These are phyloP conservation scores for Drosophila sordidula DNA, from an alignment of 2,888 invertebrate genomes.

Conservation along the genomic window DNA sequence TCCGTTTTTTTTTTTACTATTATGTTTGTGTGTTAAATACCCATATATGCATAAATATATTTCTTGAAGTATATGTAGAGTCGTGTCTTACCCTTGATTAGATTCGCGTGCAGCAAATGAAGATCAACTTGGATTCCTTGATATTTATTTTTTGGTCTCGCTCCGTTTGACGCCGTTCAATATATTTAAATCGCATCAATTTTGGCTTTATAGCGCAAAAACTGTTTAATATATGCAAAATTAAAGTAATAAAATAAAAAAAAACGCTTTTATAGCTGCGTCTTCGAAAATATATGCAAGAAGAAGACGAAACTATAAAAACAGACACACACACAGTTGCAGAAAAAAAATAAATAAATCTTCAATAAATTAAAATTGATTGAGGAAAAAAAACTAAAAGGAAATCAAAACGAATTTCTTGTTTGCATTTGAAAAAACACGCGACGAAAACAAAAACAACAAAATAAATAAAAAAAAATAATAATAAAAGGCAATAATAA, in stretches of 20 bases:
- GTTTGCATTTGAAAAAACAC: slow-evolving; percentile 35
- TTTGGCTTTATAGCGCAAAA: slow-evolving; percentile 25
- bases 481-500: slow-evolving; percentile 10
- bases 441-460: slow-evolving; percentile 30
- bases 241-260: slow-evolving; percentile 16
- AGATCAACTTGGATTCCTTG: slow-evolving; percentile 54
- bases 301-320: slow-evolving; percentile 26
- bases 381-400: slow-evolving; percentile 7
- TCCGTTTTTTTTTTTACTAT: background rate
- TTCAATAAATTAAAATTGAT: slow-evolving; percentile 35
- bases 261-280: slow-evolving; percentile 22
- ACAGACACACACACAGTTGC: slow-evolving; percentile 2
- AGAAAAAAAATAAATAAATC: slow-evolving; percentile 29
- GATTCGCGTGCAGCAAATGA: slow-evolving; percentile 54
- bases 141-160: slow-evolving; percentile 28
- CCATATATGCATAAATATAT: slow-evolving; percentile 2
- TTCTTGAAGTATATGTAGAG: slow-evolving; percentile 1
- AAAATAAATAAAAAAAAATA: slow-evolving; percentile 11
- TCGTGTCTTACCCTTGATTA: slow-evolving; percentile 55
- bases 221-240: slow-evolving; percentile 33
- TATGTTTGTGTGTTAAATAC: slow-evolving; percentile 3
- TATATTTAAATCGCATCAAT: slow-evolving; percentile 28
- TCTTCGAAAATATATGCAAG: slow-evolving; percentile 16
- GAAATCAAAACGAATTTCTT: slow-evolving; percentile 20
- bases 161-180: slow-evolving; percentile 30